phyloP scores from a whole-genome alignment of 2,888 invertebrate species.

The Cosmia pyralina region DNA sequence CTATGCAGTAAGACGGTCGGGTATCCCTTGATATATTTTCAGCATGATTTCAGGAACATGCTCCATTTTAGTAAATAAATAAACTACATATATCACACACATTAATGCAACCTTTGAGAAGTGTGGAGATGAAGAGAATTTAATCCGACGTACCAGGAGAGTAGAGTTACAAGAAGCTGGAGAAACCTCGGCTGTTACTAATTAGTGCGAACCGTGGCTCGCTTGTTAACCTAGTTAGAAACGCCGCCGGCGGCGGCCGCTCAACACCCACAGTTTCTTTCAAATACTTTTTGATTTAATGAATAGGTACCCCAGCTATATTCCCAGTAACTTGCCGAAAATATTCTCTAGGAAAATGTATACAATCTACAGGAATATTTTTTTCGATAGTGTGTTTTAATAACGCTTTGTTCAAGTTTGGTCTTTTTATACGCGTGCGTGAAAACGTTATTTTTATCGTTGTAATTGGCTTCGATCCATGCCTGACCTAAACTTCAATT shows the following conservation, averaged over 20 bases:
- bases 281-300: constrained; percentile 72
- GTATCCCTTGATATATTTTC: background rate
- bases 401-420: constrained; percentile 16
- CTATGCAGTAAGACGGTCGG: background rate
- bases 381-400: constrained; percentile 11
- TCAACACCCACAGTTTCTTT: constrained; percentile 67
- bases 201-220: constrained; percentile 72
- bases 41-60: background rate
- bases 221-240: constrained; percentile 80
- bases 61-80: constrained; percentile 8
- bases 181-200: constrained; percentile 69
- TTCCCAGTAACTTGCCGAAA: constrained; percentile 45
- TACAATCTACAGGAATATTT: constrained; percentile 7
- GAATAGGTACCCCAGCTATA: constrained; percentile 62
- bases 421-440: constrained; percentile 34
- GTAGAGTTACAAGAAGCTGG: constrained; percentile 68
- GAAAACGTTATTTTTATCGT: constrained; percentile 30
- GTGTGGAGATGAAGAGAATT: constrained; percentile 43
- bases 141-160: constrained; percentile 62
- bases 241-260: constrained; percentile 64
- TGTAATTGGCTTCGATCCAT: constrained; percentile 39
- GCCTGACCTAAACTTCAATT: constrained; percentile 35
- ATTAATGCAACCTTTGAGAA: constrained; percentile 40
- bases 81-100: constrained; percentile 17
- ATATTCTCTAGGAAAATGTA: constrained; percentile 23